phyloP scores from a whole-genome alignment of 2,888 invertebrate species.

The Apamea anceps region DNA sequence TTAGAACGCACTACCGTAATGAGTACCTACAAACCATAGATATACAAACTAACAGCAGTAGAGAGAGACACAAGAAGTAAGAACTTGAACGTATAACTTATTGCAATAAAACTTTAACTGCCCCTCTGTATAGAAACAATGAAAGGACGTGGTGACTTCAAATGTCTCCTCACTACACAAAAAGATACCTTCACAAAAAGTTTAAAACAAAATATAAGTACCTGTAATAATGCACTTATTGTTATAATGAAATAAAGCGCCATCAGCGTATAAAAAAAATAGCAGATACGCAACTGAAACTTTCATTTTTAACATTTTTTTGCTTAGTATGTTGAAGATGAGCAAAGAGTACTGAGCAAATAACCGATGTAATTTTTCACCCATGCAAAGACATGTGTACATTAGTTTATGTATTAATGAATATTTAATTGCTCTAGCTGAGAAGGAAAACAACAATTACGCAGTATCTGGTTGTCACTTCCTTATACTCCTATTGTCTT shows the following conservation, averaged over 20 bases:
- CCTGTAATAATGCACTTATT: neutral
- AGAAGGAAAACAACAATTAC: constrained; percentile 55
- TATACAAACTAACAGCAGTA: no score
- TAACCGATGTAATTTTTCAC: constrained; percentile 17
- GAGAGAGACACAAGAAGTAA: neutral
- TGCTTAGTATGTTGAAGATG: neutral
- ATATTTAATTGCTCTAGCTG: constrained; percentile 47
- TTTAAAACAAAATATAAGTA: neutral
- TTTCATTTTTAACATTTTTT: constrained; percentile 50
- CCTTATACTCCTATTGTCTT: constrained; percentile 49
- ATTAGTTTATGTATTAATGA: constrained; percentile 29
- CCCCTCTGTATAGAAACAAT: neutral
- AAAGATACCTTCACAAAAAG: neutral
- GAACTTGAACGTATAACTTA: neutral
- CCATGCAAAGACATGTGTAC: constrained; percentile 12
- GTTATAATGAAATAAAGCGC: neutral
- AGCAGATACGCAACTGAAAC: constrained; percentile 17
- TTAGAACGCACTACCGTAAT: constrained; percentile 41
- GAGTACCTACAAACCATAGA: neutral
- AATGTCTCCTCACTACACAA: neutral
- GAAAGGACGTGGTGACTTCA: neutral
- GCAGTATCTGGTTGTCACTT: constrained; percentile 35
- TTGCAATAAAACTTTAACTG: neutral
- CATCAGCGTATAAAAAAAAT: neutral
- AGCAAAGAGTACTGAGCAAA: constrained; percentile 11